These are phyloP conservation scores for Tethya wilhelma DNA, from an alignment of 37 sponge, comb jelly and placozoan species.

Conservation along the genomic window DNA sequence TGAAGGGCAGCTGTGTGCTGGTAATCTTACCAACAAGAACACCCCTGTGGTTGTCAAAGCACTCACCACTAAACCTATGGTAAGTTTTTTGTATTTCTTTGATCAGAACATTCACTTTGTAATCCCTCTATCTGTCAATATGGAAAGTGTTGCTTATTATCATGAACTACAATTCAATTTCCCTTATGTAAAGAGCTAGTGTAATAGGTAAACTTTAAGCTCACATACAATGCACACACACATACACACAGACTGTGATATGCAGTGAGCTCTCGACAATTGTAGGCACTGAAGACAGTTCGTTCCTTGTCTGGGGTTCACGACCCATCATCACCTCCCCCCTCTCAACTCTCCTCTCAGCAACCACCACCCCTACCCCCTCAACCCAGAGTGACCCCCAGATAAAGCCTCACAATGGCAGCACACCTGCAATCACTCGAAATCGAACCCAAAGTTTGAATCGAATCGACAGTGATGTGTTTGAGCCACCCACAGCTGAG, in stretches of 20 bases:
- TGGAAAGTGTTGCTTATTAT: conserved; percentile 7
- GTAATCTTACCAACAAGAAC: conserved; percentile 35
- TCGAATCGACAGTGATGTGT: neutral
- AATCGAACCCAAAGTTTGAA: neutral
- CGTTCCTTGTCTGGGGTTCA: conserved; percentile 85
- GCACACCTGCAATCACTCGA: neutral
- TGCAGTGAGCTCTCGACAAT: conserved; percentile 84
- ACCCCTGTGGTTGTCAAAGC: conserved; percentile 50
- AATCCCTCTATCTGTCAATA: neutral
- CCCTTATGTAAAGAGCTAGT: neutral
- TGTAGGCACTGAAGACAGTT: conserved; percentile 75
- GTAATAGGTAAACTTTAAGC: neutral
- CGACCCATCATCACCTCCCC: conserved; percentile 68
- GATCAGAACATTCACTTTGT: neutral
- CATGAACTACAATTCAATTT: neutral
- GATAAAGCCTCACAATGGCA: neutral
- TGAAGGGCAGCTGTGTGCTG: conserved; percentile 91
- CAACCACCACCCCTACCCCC: neutral
- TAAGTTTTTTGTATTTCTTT: no score
- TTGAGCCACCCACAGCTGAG: neutral
- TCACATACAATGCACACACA: neutral
- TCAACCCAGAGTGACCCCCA: neutral
- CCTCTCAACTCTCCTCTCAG: conserved; percentile 5
- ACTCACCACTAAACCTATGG: conserved; percentile 58
- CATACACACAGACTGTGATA: conserved; percentile 59